These are phyloP conservation scores for Halocynthia aurantium DNA, from an alignment of 23 tunicate genomes.

Conservation along the genomic window DNA sequence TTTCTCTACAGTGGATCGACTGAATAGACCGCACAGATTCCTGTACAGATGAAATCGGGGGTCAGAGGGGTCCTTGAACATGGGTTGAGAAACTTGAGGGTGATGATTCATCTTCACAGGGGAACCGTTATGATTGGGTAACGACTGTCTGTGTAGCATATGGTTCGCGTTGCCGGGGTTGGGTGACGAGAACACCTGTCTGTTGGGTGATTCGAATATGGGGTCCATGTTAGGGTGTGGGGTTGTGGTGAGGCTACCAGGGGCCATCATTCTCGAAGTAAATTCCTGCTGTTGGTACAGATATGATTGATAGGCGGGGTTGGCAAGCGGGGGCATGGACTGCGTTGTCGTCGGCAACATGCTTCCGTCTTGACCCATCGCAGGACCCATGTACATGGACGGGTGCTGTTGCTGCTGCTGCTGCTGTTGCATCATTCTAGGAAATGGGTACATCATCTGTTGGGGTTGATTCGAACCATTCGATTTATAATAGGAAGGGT, in stretches of 20 bases:
- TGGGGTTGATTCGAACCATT: no score
- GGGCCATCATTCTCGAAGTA: background rate
- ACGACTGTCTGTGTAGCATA: background rate
- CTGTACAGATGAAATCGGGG: conserved; percentile 69
- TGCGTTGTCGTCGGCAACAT: no score
- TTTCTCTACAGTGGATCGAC: conserved; percentile 46
- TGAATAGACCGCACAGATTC: conserved; percentile 80
- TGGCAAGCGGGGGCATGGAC: background rate
- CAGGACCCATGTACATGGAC: no score
- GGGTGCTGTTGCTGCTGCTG: no score
- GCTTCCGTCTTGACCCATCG: no score
- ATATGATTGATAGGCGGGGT: conserved; percentile 3
- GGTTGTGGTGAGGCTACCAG: conserved; percentile 1
- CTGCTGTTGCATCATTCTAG: no score
- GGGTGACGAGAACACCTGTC: conserved; percentile 2
- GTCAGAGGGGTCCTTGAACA: conserved; percentile 34
- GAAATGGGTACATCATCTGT: no score
- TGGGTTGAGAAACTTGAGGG: background rate
- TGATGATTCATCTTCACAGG: background rate
- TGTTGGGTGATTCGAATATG: conserved; percentile 2
- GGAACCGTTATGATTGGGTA: background rate
- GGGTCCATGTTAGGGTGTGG: conserved; percentile 16
- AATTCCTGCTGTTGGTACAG: conserved; percentile 1
- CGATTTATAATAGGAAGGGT: no score
- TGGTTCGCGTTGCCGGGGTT: conserved; percentile 21